Percentiles rank a stretch among this genome's conserved stretches.
Conservation (phyloP, 1,140 invertebrate genomes). For the Drosophila auraria region DNA sequence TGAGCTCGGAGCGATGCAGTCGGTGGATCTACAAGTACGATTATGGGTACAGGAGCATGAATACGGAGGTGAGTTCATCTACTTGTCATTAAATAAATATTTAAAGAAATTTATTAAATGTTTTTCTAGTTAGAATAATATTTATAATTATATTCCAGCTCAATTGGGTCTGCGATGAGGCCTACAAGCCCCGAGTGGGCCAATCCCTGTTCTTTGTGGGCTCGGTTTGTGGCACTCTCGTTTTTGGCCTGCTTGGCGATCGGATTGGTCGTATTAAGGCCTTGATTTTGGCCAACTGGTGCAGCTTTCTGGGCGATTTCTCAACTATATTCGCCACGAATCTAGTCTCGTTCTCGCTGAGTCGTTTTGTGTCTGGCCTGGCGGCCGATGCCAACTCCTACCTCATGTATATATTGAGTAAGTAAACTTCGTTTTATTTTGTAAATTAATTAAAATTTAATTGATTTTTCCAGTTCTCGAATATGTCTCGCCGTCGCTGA, state of each 20-base stretch:
- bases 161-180: constrained; percentile 87
- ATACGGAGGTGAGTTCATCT: constrained; percentile 85
- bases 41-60: constrained; percentile 86
- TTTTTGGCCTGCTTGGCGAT: constrained; percentile 87
- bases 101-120: background rate
- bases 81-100: background rate
- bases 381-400: constrained; percentile 87
- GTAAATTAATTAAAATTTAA: background rate
- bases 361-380: constrained; percentile 86
- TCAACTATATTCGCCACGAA: constrained; percentile 85
- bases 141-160: constrained; percentile 73
- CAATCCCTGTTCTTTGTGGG: constrained; percentile 88
- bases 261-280: constrained; percentile 87
- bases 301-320: constrained; percentile 86
- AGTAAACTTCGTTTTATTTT: constrained; percentile 29
- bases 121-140: background rate
- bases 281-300: constrained; percentile 86
- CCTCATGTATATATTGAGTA: constrained; percentile 88
- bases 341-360: constrained; percentile 85
- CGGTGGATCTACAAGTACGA: constrained; percentile 86
- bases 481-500: constrained; percentile 86
- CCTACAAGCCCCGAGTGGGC: constrained; percentile 86
- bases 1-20: constrained; percentile 70
- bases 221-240: constrained; percentile 86
- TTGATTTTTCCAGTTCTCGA: constrained; percentile 85